A percentile compares a stretch with the other conserved stretches of the same genome.
Conservation (phyloP, 2,797 vertebrate species). For the Mus spretus region DNA sequence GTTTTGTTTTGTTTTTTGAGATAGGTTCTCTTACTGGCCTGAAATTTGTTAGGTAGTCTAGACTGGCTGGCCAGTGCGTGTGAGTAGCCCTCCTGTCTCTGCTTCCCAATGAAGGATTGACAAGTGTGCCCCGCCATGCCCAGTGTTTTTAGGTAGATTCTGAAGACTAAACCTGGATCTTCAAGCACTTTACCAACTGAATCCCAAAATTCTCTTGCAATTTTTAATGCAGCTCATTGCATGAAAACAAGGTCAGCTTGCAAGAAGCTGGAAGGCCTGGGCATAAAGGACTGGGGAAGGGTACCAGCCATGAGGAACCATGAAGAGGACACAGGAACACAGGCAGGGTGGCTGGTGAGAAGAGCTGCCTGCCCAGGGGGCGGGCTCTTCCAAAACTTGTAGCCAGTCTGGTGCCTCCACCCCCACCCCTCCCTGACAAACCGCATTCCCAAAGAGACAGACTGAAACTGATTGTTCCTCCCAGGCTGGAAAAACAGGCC, state of each 20-base stretch:
- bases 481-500: neutral
- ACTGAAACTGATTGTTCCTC: conserved; percentile 48
- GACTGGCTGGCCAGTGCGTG: neutral
- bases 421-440: neutral
- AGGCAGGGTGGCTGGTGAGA: neutral
- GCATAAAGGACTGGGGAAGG: rapidly evolving
- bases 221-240: neutral
- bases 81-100: neutral
- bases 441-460: conserved; percentile 29
- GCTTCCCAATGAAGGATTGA: neutral
- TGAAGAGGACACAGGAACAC: neutral
- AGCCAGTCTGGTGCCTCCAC: rapidly evolving
- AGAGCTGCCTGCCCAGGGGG: neutral
- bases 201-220: neutral
- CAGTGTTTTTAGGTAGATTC: neutral
- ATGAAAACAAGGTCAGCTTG: neutral
- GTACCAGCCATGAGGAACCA: neutral
- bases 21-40: neutral
- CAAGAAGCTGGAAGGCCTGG: neutral
- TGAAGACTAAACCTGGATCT: neutral
- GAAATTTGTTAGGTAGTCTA: neutral
- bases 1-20: neutral
- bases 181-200: neutral
- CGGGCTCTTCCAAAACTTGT: too few species aligned
- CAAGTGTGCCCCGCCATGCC: neutral